Evolutionary conservation across 2,113 vertebrate species (phyloP).

Genomic region (Nothoprocta perdicaria): DNA sequence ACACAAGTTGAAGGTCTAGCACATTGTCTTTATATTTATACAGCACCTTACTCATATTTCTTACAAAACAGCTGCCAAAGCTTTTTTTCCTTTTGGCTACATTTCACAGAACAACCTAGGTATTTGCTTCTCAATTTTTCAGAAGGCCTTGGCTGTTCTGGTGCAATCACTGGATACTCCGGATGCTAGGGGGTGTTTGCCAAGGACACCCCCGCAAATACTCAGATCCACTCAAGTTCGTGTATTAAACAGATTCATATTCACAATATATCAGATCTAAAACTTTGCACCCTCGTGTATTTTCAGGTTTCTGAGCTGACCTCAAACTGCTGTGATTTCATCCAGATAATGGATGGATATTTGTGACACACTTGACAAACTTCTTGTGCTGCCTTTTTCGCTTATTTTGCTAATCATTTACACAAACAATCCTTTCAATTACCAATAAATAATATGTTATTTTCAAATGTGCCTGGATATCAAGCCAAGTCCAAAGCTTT

Average conservation of each 20-base stretch:
- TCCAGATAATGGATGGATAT: background rate
- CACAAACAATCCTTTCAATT: background rate
- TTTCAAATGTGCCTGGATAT: background rate
- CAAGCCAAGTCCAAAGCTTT: background rate
- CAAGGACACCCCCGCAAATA: background rate
- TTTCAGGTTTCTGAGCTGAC: background rate
- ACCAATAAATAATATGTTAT: background rate
- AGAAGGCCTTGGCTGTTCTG: background rate
- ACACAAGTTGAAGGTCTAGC: background rate
- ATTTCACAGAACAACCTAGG: fast-evolving
- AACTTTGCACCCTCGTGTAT: background rate
- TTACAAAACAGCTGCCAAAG: background rate
- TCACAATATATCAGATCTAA: background rate
- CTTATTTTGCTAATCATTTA: background rate
- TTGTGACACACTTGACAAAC: background rate
- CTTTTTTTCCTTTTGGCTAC: background rate
- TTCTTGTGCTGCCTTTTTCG: background rate
- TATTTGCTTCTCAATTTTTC: background rate
- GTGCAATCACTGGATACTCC: background rate
- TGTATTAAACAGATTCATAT: fast-evolving
- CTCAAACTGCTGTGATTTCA: background rate
- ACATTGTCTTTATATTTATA: fast-evolving
- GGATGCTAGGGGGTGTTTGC: background rate
- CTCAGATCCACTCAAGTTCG: background rate
- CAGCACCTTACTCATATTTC: background rate